These are phyloP conservation scores for Masticophis lateralis DNA, from an alignment of 2,797 vertebrate genomes.

Conservation along the genomic window DNA sequence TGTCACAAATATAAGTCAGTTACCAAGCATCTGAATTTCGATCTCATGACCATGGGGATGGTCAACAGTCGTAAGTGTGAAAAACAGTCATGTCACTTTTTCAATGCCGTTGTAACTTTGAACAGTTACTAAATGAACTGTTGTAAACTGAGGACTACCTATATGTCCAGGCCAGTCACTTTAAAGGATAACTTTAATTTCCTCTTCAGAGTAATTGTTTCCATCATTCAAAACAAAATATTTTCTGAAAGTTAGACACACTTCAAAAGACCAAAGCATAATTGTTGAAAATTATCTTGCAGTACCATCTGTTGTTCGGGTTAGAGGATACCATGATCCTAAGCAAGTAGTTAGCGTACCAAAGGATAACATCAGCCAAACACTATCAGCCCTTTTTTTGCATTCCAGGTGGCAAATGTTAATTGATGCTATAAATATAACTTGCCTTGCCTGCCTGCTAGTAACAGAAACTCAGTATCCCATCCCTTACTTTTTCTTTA, in stretches of 20 bases:
- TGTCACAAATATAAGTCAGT: not conserved
- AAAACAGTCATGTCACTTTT: not conserved
- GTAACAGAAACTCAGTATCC: not conserved
- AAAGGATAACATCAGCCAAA: not conserved
- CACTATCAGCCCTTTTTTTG: not conserved
- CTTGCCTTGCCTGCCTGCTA: not conserved
- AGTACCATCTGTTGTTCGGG: not conserved
- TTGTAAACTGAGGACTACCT: not conserved
- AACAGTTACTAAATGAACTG: not conserved
- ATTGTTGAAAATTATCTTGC: not conserved
- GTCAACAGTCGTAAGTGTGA: not conserved
- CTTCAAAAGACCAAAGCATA: not conserved
- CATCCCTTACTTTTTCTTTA: constrained; percentile 23
- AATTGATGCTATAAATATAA: not conserved
- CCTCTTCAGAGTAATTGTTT: not conserved
- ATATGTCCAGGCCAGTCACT: not conserved
- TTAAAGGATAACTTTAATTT: not conserved
- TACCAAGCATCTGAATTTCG: not conserved
- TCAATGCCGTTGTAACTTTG: not conserved
- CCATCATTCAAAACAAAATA: not conserved
- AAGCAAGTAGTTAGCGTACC: not conserved
- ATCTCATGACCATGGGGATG: not conserved
- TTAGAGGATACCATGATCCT: not conserved
- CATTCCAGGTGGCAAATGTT: not conserved
- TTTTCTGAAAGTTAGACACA: not conserved